Percentiles rank a stretch among this genome's conserved stretches.
phyloP scores from a whole-genome alignment of 37 sponge, comb jelly and placozoan species.

The Cliona cf. orientalis region DNA sequence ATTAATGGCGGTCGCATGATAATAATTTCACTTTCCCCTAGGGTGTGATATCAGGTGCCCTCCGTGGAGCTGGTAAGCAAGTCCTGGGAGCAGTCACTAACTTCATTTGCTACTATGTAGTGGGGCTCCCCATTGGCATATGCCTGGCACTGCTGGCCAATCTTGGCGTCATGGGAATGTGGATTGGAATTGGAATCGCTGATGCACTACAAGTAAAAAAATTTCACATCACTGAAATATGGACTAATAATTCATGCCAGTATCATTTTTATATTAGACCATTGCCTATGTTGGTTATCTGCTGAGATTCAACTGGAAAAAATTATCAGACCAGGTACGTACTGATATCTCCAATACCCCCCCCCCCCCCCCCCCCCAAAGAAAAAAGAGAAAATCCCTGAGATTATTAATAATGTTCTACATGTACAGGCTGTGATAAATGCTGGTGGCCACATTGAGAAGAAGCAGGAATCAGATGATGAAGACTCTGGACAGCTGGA shows the following conservation, averaged over 20 bases:
- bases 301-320: too few species aligned
- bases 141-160: slow-evolving; percentile 39
- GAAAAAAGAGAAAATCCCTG: too few species aligned
- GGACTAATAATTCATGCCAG: too few species aligned
- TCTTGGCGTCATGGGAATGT: slow-evolving; percentile 54
- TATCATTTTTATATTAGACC: too few species aligned
- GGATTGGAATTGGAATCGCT: slow-evolving; percentile 54
- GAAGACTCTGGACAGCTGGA: neutral
- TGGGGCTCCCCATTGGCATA: slow-evolving; percentile 60
- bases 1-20: neutral
- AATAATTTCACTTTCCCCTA: neutral
- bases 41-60: slow-evolving; percentile 40
- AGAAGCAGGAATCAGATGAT: neutral
- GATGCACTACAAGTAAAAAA: slow-evolving; percentile 19
- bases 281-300: too few species aligned
- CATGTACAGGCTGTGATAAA: slow-evolving; percentile 1
- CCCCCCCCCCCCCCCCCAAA: too few species aligned
- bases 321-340: too few species aligned
- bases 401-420: too few species aligned
- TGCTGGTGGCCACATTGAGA: neutral
- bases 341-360: too few species aligned
- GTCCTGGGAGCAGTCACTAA: slow-evolving; percentile 35
- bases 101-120: slow-evolving; percentile 33
- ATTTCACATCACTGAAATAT: too few species aligned
- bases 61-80: slow-evolving; percentile 64